Evolutionary conservation across 2,797 vertebrate genomes (phyloP), one percentile per base, ranked within the genome.

Genomic region (Eidolon dupreanum): DNA sequence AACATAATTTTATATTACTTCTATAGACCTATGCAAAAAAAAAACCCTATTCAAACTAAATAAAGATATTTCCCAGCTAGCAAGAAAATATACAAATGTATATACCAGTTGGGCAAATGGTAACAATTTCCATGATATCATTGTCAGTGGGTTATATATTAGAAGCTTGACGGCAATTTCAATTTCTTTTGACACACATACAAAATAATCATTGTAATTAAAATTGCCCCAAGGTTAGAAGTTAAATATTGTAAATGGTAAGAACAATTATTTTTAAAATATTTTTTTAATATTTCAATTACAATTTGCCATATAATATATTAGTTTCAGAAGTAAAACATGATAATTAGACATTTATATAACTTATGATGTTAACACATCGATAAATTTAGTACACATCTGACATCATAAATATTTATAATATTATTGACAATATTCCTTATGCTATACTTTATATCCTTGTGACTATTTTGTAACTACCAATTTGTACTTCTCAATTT

Each of bases 1-100:
- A 93, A 83, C 17, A 46, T 68, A 31, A 89, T 73, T 73, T 66
- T 86, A 46, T 77, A 17, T 90, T 87, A 82, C 16, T 92, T 89
- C 46, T 49, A 55, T 38, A 92, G 19, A 81, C 2, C 38, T 77
- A 61, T 63, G 16, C 46, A 96, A 88, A 28, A 57, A 59, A 66
- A 68, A 26, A 38, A n/a, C 26, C 68, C 46, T 49, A 49, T 49
- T 92, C 85, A 70, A 84, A 85, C 5, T 20, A 66, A 93, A 78
- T 74, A n/a, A 75, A 57, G 33, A 51, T 38, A 38, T 90, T 43
- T 65, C 31, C 15, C 78, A 13, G 75, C 10, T 65, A 75, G 20
- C 36, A 90, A 70, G 33, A 97, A 96, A 93, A 79, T 53, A 24
- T 55, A 46, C 8, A 66, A 63, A 73, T 87, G 4, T 78, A 22